Evolutionary conservation across 2,113 vertebrate genomes (phyloP).

Genomic region (Ceuthmochares aereus): DNA sequence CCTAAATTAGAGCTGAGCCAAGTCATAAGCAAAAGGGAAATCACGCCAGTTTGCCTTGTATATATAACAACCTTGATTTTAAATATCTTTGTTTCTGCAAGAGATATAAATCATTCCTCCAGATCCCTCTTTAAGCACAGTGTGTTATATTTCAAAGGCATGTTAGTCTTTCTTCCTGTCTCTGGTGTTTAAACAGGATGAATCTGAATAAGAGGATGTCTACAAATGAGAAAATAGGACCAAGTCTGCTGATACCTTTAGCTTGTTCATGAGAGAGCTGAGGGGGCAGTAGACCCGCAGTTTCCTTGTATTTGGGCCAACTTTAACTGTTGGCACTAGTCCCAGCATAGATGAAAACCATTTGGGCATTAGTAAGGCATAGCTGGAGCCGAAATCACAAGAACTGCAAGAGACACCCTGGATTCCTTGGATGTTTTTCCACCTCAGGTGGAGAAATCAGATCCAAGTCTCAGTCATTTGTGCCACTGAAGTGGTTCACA

Average conservation of each 20-base stretch:
- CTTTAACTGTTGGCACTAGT: neutral
- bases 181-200: neutral
- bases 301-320: slow-evolving; percentile 23
- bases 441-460: neutral
- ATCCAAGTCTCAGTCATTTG: neutral
- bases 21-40: neutral
- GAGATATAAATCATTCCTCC: neutral
- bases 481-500: neutral
- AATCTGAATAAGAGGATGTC: neutral
- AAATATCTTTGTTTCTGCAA: neutral
- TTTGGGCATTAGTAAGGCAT: slow-evolving; percentile 1
- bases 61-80: neutral
- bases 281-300: neutral
- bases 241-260: neutral
- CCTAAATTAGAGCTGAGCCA: neutral
- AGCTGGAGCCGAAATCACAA: neutral
- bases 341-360: slow-evolving; percentile 6
- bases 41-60: neutral
- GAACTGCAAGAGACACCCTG: neutral
- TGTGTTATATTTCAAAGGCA: slow-evolving; percentile 34
- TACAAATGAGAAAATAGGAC: neutral
- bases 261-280: neutral
- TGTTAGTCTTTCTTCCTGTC: neutral
- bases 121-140: neutral
- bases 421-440: neutral